These are phyloP conservation scores for Sarcophilus harrisii DNA, from an alignment of 2,797 vertebrate species.

Conservation along the genomic window DNA sequence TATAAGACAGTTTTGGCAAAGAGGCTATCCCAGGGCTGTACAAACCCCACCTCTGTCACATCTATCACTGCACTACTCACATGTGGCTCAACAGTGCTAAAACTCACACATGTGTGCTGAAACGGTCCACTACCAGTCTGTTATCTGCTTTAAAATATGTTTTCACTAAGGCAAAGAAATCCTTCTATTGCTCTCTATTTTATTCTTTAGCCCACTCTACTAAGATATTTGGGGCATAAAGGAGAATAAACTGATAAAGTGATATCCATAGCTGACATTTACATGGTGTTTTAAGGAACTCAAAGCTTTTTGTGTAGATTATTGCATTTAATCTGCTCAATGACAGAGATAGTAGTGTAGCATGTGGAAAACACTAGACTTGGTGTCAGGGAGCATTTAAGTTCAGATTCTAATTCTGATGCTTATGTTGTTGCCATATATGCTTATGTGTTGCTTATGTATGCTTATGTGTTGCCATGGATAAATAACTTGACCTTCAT, in stretches of 20 bases:
- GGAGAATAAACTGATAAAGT: not conserved
- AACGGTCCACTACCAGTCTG: not conserved
- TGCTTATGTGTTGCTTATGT: too few relatives aligned
- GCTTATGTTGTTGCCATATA: too few relatives aligned
- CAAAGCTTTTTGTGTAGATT: not conserved
- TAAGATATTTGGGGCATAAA: not conserved
- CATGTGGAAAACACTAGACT: not conserved
- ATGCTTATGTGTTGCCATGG: not conserved
- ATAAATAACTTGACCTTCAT: not conserved
- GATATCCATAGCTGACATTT: not conserved
- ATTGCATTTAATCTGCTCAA: not conserved
- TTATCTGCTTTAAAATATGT: not conserved
- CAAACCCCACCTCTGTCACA: not conserved
- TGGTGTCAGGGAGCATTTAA: not conserved
- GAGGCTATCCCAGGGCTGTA: too few relatives aligned
- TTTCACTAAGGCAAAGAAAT: not conserved
- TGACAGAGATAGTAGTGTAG: not conserved
- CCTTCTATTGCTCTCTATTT: not conserved
- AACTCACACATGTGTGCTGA: not conserved
- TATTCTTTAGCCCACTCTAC: not conserved
- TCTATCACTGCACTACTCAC: not conserved
- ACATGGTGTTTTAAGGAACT: not conserved
- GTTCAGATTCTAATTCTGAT: not conserved
- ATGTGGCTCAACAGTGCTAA: not conserved
- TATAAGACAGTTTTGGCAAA: not conserved